Conservation (phyloP, 2,888 invertebrate species). For the Dermolepida albohirtum region DNA sequence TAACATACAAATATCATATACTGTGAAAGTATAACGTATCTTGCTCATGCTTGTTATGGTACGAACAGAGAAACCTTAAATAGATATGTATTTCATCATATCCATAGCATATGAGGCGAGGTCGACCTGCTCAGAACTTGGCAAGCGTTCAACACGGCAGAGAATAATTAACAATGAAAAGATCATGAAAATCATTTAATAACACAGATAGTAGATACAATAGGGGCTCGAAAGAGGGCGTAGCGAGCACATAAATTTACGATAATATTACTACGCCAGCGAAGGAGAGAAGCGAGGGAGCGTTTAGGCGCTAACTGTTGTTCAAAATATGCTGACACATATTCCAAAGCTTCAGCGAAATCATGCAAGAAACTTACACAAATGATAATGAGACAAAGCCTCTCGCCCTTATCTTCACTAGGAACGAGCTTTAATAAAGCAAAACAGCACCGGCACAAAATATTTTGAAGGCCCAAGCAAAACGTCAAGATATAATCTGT, state of each 20-base stretch:
- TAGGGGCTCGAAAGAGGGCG: constrained; percentile 3
- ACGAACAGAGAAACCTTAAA: too few relatives aligned
- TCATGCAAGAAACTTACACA: constrained; percentile 32
- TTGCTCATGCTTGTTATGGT: too few relatives aligned
- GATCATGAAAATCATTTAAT: constrained; percentile 30
- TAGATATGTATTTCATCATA: too few relatives aligned
- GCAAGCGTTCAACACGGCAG: not conserved
- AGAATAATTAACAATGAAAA: constrained; percentile 30
- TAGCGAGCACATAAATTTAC: constrained; percentile 11
- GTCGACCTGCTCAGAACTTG: not conserved
- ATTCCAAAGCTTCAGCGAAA: constrained; percentile 30
- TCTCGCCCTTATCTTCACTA: constrained; percentile 21
- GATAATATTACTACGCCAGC: constrained; percentile 7
- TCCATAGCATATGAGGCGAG: constrained; percentile 1
- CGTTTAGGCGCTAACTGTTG: constrained; percentile 24
- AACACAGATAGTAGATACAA: constrained; percentile 22
- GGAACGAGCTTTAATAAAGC: constrained; percentile 21
- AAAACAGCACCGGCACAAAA: constrained; percentile 18
- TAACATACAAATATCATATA: too few relatives aligned
- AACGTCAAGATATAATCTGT: constrained; percentile 5
- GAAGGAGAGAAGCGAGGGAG: constrained; percentile 1
- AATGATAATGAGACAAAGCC: constrained; percentile 33
- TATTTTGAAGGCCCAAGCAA: constrained; percentile 7
- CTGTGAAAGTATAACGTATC: too few relatives aligned
- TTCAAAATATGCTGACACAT: constrained; percentile 37